Base-by-base conservation (phyloP, 2,113 vertebrate species). In the Sclerurus mexicanus region DNA sequence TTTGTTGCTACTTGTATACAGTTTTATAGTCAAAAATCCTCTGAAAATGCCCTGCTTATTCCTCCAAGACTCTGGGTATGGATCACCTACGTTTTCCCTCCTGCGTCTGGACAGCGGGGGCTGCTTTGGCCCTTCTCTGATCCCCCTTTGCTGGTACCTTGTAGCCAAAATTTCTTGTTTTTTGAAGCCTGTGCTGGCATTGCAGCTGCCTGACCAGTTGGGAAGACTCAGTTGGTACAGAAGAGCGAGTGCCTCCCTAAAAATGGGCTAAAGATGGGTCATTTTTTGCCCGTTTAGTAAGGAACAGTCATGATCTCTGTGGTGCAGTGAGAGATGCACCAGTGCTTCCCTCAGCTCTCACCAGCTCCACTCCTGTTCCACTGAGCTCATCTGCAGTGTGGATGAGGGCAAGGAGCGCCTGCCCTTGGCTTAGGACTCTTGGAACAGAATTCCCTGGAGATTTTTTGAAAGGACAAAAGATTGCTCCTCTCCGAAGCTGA, bases 261-360 rank as follows among this genome's bases (percentile, higher is more conserved):
- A 79, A 85, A 80, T 0, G 2, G 42, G 47, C 60, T 81, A 31
- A 92, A 92, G 90, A 74, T 49, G 47, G 13, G 8, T 78, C 24
- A 39, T 52, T 5, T 56, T 64, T 62, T 9, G 1, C 24, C 35
- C 1, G 0, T 55, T 55, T 35, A 42, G 2, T 55, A 44, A n/a
- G 72, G 46, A 81, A 14, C 35, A 81, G 60, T 64, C 5, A 2
- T 39, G 84, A 18, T 84, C 44, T 44, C 63, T 1, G 2, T 78
- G 31, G 47, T 73, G 53, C 88, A 46, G 87, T 14, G 58, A 93
- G 62, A 50, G 56, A 17, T 15, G 55, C 84, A 42, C 49, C 85
- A 64, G 75, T n/a, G 75, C 47, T 92, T 44, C 31, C 88, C 1
- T n/a, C 72, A 86, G 83, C 94, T 90, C 85, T 24, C 82, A 1